phyloP scores from a whole-genome alignment of 2,888 invertebrate genomes.

The Drosophila colorata region DNA sequence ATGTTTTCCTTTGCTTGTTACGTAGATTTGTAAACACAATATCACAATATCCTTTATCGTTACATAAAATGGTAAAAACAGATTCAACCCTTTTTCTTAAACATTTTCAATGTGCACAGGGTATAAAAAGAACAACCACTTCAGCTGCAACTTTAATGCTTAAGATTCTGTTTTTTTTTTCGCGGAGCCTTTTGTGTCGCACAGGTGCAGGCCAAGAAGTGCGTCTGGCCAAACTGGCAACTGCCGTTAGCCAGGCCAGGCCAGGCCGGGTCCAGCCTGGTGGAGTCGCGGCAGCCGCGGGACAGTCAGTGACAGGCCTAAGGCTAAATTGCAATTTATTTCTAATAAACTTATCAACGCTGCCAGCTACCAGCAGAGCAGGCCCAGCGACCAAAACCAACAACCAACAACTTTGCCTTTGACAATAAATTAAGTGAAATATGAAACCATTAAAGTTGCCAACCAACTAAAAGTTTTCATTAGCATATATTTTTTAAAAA shows the following conservation, averaged over 20 bases:
- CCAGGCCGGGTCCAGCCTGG: background rate
- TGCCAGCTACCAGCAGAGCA: conserved; percentile 65
- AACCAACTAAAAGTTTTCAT: conserved; percentile 71
- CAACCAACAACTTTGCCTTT: conserved; percentile 26
- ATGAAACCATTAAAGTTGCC: conserved; percentile 75
- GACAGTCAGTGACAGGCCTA: conserved; percentile 26
- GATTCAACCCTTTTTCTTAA: background rate
- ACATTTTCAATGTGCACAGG: background rate
- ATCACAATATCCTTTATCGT: too few relatives aligned
- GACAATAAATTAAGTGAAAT: conserved; percentile 77
- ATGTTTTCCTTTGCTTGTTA: too few relatives aligned
- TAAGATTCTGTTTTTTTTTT: conserved; percentile 21
- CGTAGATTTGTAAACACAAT: too few relatives aligned
- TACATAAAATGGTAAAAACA: background rate
- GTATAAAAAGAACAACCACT: conserved; percentile 5
- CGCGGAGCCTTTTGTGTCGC: conserved; percentile 33
- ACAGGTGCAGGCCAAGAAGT: conserved; percentile 57
- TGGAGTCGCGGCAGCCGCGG: background rate
- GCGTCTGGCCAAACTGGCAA: conserved; percentile 42
- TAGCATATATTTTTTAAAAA: conserved; percentile 66
- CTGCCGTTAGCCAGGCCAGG: conserved; percentile 59
- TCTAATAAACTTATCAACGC: conserved; percentile 81
- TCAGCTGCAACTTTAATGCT: conserved; percentile 22
- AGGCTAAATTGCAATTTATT: conserved; percentile 79
- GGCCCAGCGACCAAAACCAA: conserved; percentile 9